Evolutionary conservation across 2,888 invertebrate genomes (phyloP), one percentile per base, ranked within the genome.

Genomic region (Leptura quadrifasciata): DNA sequence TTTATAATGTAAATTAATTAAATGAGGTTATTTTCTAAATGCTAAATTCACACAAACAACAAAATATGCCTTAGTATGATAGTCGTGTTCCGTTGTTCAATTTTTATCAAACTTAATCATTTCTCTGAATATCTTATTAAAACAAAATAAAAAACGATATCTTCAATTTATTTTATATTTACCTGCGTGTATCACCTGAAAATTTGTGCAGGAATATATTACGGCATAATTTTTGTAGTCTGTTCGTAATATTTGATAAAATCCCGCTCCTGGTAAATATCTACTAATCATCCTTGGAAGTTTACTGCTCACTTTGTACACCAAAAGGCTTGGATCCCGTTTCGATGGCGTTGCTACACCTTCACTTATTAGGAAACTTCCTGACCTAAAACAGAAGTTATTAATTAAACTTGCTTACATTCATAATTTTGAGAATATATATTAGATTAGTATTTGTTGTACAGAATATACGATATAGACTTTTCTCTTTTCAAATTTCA

Each of bases 191-290:
- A 92, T 90, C 63, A 94, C 83, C 68, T 92, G 92, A 79, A 93
- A 90, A 87, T 93, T 93, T 20, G 93, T 92, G 84, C 95, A 95
- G 3, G 94, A 94, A 93, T 94, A 95, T 64, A 95, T 85, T 77
- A 95, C 91, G 52, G 94, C 94, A 88, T 93, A 94, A 84, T 92
- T 92, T 0, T 91, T 91, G 88, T 95, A 95, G 88, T 95, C 95
- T 0, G 95, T 94, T 85, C 93, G 92, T 24, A 95, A 90, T 61
- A 95, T 90, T 88, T 92, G 92, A 89, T 95, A 95, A 79, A 91
- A 91, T 0, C 95, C 95, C 9, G 94, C 93, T 61, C 94, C 94
- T 9, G 95, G 95, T 83, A 95, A 88, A 83, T 94, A 89, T 52
- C 93, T 91, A 9, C 93, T 92, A 72, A 95, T 89, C 20, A 93